Evolutionary conservation across 2,888 invertebrate species (phyloP).

Genomic region (Adineta ricciae): DNA sequence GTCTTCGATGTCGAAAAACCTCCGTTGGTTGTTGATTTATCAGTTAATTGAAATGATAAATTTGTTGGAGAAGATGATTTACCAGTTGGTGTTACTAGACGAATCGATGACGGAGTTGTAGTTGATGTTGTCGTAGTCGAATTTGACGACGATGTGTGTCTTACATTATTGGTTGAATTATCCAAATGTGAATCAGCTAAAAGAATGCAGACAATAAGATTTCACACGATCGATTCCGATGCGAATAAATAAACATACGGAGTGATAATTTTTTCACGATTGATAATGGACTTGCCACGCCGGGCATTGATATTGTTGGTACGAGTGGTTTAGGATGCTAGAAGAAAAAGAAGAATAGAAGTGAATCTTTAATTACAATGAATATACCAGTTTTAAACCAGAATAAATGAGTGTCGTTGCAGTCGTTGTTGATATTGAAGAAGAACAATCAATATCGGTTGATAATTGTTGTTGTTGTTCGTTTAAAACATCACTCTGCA

Average conservation of each 20-base stretch:
- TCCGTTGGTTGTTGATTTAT: slow-evolving; percentile 4
- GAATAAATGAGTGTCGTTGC: slow-evolving; percentile 15
- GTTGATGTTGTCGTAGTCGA: neutral
- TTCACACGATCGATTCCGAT: neutral
- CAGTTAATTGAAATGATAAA: slow-evolving; percentile 5
- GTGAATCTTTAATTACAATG: neutral
- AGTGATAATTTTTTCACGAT: slow-evolving; percentile 2
- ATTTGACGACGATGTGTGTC: slow-evolving; percentile 2
- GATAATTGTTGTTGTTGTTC: slow-evolving; percentile 3
- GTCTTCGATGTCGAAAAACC: neutral
- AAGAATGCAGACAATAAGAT: neutral
- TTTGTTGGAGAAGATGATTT: slow-evolving; percentile 1
- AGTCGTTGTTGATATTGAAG: neutral
- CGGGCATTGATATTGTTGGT: slow-evolving; percentile 20
- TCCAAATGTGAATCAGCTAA: slow-evolving; percentile 13
- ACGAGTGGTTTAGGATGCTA: slow-evolving; percentile 18
- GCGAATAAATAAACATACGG: neutral
- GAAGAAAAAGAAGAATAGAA: neutral
- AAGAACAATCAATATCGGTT: neutral
- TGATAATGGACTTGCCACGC: slow-evolving; percentile 8
- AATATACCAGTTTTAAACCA: slow-evolving; percentile 1
- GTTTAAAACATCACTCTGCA: slow-evolving; percentile 22
- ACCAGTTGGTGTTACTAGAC: neutral
- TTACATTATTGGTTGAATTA: neutral
- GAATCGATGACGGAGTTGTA: neutral